Base-by-base conservation (phyloP, 2,113 vertebrate species). In the Crocuta crocuta region DNA sequence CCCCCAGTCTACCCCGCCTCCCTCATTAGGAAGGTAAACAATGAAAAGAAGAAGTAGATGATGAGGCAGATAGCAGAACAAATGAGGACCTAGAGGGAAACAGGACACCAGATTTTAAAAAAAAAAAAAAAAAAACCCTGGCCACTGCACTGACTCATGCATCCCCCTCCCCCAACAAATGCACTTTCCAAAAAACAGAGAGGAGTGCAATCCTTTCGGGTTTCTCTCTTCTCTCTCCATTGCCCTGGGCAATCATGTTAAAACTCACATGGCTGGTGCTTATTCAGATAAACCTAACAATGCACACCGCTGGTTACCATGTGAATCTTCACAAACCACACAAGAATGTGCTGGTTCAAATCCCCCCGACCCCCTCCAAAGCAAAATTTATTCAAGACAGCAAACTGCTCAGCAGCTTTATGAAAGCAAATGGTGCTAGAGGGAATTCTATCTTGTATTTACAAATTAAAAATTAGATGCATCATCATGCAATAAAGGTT, bases 11-110 rank as follows among this genome's bases (percentile, higher is more conserved):
- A 99, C 98, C 99, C 99, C 99, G 99, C 99, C 99, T 99, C 99
- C 99, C 99, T 99, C 99, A 99, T 99, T 99, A 99, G 98, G 99
- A 99, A 99, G 99, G 99, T 99, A 99, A 99, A 99, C 99, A 99
- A 99, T 99, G 99, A 99, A 99, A 99, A 99, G 99, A 98, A 98
- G 99, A 98, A 98, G 98, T 96, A 98, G 99, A 99, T 99, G 99
- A 99, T 99, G 99, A 99, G 99, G 99, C 99, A 99, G 99, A 99
- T 99, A 99, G 99, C 98, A 98, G 99, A 99, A 99, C 99, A 99
- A 99, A 99, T 98, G 98, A 99, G 99, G 99, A 99, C 96, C 98
- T 97, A 97, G 98, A 99, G 99, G 98, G 99, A 99, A 99, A 99
- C 98, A 98, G 98, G 99, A 99, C 98, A 99, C 99, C 98, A 92